phyloP scores from a whole-genome alignment of 2,797 vertebrate species.

The Gymnocypris eckloni region DNA sequence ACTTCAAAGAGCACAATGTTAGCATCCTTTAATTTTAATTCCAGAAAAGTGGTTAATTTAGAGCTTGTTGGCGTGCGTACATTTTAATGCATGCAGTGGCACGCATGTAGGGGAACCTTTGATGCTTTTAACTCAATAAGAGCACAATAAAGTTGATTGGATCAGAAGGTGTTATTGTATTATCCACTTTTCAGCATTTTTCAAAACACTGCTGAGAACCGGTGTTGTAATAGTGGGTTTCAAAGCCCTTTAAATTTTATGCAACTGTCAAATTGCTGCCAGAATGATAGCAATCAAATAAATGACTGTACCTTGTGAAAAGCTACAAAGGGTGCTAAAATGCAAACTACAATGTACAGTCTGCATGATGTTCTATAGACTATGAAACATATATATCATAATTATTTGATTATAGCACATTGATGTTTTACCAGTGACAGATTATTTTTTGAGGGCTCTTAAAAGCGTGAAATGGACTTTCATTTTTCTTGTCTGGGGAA shows the following conservation, averaged over 20 bases:
- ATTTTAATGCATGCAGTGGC: too few relatives aligned
- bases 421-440: not conserved
- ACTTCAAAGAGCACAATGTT: not conserved
- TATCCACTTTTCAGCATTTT: too few relatives aligned
- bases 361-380: not conserved
- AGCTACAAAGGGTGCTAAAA: not conserved
- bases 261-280: not conserved
- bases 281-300: conserved; percentile 9
- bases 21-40: not conserved
- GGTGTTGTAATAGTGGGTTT: not conserved
- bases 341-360: not conserved
- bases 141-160: too few relatives aligned
- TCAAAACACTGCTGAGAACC: too few relatives aligned
- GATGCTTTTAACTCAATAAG: too few relatives aligned
- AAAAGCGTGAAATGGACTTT: too few relatives aligned
- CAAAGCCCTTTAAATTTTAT: not conserved
- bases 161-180: too few relatives aligned
- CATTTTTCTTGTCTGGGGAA: too few relatives aligned
- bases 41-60: not conserved
- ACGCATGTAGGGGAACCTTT: too few relatives aligned
- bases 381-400: not conserved
- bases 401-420: not conserved
- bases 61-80: not conserved
- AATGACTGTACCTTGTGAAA: not conserved
- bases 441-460: not conserved